Evolutionary conservation across 2,888 invertebrate species (phyloP).

Genomic region (Neria commutata): DNA sequence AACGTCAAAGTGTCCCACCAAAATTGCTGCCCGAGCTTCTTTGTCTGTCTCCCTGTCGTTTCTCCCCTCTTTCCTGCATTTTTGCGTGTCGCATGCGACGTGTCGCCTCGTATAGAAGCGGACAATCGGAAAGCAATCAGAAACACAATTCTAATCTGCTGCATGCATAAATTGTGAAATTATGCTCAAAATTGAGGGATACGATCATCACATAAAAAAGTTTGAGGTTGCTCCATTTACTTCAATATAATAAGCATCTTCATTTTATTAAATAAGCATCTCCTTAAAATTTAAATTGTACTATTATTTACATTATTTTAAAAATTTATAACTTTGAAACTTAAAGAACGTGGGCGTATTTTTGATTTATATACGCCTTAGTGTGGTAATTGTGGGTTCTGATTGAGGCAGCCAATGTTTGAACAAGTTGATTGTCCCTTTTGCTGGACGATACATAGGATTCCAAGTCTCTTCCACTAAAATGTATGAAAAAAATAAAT

Average conservation of each 20-base stretch:
- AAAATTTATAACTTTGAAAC: neutral
- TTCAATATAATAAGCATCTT: conserved; percentile 22
- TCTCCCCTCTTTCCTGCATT: too few relatives aligned
- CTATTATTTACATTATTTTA: conserved; percentile 19
- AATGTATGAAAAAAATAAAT: conserved; percentile 20
- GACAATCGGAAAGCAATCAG: too few relatives aligned
- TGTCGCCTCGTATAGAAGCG: too few relatives aligned
- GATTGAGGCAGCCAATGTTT: conserved; percentile 70
- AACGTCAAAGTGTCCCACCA: too few relatives aligned
- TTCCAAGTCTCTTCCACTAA: conserved; percentile 46
- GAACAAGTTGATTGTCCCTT: conserved; percentile 66
- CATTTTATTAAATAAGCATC: conserved; percentile 27
- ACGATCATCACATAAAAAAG: too few relatives aligned
- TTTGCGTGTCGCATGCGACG: too few relatives aligned
- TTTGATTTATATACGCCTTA: conserved; percentile 76
- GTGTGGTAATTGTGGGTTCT: conserved; percentile 76
- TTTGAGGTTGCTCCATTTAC: too few relatives aligned
- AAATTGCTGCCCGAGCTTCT: too few relatives aligned
- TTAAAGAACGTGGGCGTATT: conserved; percentile 67
- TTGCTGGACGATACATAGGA: conserved; percentile 47
- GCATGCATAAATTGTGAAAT: too few relatives aligned
- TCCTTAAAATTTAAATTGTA: conserved; percentile 28
- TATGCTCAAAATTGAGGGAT: too few relatives aligned
- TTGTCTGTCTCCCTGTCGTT: too few relatives aligned
- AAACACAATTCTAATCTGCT: too few relatives aligned